Conservation (phyloP, 2,888 invertebrate genomes). For the Merodon equestris region DNA sequence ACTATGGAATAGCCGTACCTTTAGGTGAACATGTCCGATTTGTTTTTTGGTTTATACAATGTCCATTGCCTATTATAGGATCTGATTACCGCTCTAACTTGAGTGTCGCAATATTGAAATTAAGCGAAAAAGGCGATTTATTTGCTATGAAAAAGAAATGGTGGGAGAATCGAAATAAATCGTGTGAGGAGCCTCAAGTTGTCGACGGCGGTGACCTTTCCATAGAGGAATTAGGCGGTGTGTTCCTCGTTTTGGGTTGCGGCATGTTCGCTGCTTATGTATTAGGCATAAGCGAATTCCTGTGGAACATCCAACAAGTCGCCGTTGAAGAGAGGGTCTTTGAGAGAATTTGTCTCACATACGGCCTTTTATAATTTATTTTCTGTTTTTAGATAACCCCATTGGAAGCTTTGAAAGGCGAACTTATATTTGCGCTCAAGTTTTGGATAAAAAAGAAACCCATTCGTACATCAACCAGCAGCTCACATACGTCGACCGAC, state of each 20-base stretch:
- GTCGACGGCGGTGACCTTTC: conserved; percentile 77
- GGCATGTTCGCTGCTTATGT: conserved; percentile 87
- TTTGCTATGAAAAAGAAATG: conserved; percentile 91
- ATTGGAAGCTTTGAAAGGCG: conserved; percentile 85
- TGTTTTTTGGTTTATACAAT: neutral
- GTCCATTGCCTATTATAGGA: too few relatives aligned
- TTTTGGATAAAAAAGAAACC: conserved; percentile 88
- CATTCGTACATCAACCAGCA: conserved; percentile 76
- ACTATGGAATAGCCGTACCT: conserved; percentile 95
- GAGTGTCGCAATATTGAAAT: conserved; percentile 91
- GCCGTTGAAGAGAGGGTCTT: conserved; percentile 89
- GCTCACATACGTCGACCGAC: conserved; percentile 61
- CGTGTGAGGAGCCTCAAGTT: conserved; percentile 70
- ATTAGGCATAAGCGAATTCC: conserved; percentile 90
- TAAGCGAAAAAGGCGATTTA: conserved; percentile 93
- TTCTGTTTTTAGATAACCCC: conserved; percentile 81
- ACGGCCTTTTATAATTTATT: neutral
- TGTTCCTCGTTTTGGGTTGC: conserved; percentile 89
- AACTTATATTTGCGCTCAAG: conserved; percentile 86
- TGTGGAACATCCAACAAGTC: conserved; percentile 89
- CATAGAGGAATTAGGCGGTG: conserved; percentile 89
- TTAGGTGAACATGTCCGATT: conserved; percentile 83
- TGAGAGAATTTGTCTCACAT: too few relatives aligned
- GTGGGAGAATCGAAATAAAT: conserved; percentile 88
- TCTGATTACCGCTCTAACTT: conserved; percentile 88